These are phyloP conservation scores for Xiphophorus couchianus DNA, from an alignment of 2,113 vertebrate genomes.

Conservation along the genomic window DNA sequence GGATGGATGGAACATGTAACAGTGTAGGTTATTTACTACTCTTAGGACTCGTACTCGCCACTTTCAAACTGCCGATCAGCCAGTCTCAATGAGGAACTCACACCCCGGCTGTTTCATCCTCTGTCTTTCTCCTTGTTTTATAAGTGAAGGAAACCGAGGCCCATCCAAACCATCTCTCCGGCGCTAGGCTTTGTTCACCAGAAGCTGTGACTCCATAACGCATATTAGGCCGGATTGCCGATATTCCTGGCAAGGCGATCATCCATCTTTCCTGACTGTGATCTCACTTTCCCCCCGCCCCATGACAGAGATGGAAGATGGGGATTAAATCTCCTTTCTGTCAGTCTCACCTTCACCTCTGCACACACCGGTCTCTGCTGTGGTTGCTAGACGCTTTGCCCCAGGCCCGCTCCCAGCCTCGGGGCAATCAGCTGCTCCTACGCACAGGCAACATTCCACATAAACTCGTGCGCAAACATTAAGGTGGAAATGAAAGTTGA, in stretches of 20 bases:
- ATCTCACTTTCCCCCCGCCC: conserved; percentile 21
- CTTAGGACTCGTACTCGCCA: no score
- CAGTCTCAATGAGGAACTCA: conserved; percentile 2
- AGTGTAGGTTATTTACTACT: no score
- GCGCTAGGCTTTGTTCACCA: conserved; percentile 15
- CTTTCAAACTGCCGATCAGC: neutral
- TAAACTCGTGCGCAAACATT: conserved; percentile 12
- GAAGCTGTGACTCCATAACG: conserved; percentile 16
- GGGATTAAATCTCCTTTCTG: conserved; percentile 37
- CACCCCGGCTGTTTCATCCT: conserved; percentile 5
- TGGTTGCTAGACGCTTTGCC: conserved; percentile 33
- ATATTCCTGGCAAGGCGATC: conserved; percentile 20
- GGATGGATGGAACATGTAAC: no score
- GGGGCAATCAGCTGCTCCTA: conserved; percentile 49
- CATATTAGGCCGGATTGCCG: conserved; percentile 23
- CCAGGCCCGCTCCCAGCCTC: conserved; percentile 34
- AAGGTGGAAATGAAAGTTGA: conserved; percentile 9
- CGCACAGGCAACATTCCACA: conserved; percentile 33
- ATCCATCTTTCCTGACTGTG: conserved; percentile 41
- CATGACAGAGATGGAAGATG: conserved; percentile 28
- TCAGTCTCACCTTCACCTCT: conserved; percentile 53
- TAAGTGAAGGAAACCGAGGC: conserved; percentile 1
- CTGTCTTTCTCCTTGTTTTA: neutral
- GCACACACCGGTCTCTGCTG: conserved; percentile 21
- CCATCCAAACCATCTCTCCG: neutral